phyloP scores from a whole-genome alignment of 2,888 invertebrate genomes.

The Ceratothoa steindachneri region DNA sequence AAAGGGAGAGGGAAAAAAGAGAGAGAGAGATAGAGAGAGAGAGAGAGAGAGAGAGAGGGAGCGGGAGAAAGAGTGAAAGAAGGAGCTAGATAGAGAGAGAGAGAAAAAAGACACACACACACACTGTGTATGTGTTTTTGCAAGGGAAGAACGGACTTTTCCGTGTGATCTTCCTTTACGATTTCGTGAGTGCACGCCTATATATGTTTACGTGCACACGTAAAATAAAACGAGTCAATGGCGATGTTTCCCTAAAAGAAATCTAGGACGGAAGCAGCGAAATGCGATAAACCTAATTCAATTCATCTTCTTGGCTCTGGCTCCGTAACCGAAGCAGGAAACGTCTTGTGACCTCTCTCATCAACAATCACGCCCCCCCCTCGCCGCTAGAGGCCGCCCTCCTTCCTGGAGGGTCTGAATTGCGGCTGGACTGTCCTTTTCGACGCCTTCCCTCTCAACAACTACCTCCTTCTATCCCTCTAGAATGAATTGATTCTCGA shows the following conservation, averaged over 20 bases:
- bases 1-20: background rate
- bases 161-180: no score
- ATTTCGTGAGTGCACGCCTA: no score
- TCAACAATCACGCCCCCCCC: background rate
- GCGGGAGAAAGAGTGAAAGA: background rate
- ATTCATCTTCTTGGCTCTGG: background rate
- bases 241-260: no score
- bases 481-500: background rate
- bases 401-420: background rate
- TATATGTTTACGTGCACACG: background rate
- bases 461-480: background rate
- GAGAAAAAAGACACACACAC: no score
- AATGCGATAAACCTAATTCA: background rate
- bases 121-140: no score
- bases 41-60: background rate
- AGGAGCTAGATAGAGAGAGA: no score
- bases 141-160: no score
- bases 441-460: background rate
- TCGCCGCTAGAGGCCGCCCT: no score
- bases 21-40: background rate
- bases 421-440: conserved; percentile 2
- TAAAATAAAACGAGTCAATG: no score
- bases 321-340: background rate
- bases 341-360: background rate
- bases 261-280: background rate